phyloP scores from a whole-genome alignment of 2,888 invertebrate species.

The Acanthopleura granulata region DNA sequence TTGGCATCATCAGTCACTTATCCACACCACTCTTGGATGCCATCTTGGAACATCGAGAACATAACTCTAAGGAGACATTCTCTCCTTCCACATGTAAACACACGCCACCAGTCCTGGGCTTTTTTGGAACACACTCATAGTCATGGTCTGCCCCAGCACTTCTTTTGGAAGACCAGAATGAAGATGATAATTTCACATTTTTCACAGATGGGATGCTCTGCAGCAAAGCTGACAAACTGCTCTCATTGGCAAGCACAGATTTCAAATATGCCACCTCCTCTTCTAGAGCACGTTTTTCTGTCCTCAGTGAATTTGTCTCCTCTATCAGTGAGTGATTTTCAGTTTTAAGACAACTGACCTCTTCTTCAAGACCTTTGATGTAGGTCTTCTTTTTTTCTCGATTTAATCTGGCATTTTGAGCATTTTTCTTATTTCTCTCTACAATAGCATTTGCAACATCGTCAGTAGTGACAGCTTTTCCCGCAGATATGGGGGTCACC shows the following conservation, averaged over 20 bases:
- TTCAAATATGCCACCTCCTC: conserved; percentile 61
- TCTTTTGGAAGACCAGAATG: conserved; percentile 45
- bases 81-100: conserved; percentile 62
- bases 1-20: background rate
- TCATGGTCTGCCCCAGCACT: conserved; percentile 47
- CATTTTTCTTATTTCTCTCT: conserved; percentile 57
- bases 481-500: background rate
- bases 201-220: conserved; percentile 56
- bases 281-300: conserved; percentile 39
- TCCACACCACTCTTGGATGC: conserved; percentile 25
- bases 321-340: conserved; percentile 46
- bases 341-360: conserved; percentile 40
- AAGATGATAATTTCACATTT: conserved; percentile 49
- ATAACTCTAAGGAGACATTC: conserved; percentile 60
- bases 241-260: conserved; percentile 63
- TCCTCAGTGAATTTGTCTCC: conserved; percentile 23
- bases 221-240: conserved; percentile 54
- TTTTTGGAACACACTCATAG: conserved; percentile 32
- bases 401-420: conserved; percentile 58
- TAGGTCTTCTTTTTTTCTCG: conserved; percentile 64
- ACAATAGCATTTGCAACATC: conserved; percentile 39
- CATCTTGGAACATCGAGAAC: conserved; percentile 54
- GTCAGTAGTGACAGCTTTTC: background rate
- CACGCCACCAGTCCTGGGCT: conserved; percentile 47
- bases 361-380: conserved; percentile 53